Evolutionary conservation across 2,888 invertebrate genomes (phyloP), one percentile per base, ranked within the genome.

Genomic region (Spodoptera exigua): DNA sequence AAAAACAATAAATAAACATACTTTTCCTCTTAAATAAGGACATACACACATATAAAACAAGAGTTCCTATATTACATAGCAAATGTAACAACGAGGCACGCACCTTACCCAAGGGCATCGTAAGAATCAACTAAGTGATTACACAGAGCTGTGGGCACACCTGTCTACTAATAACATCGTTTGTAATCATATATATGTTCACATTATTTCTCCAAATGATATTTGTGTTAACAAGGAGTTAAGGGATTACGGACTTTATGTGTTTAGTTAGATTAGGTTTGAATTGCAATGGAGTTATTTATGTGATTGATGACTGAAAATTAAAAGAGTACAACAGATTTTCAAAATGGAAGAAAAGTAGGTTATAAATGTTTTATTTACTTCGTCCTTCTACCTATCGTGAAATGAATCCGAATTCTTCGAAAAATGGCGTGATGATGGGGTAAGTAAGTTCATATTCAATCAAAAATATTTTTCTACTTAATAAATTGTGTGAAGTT

Each of bases 61-160:
- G 43, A 17, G 11, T 49, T 13, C 44, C 49, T 32, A 27, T 27
- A 27, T 2, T 3, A 18, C 18, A 3, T 27, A 27, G 9, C 27
- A 27, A 27, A 27, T 27, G 27, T 58, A 40, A 49, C 34, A 11
- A 1, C 3, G 18, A 36, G 13, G 16, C 11, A 45, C 49, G 51
- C 17, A 45, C 45, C 34, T 18, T n/a, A 46, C 72, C 72, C 66
- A 36, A 58, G 71, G 66, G 46, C 43, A 16, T 64, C 48, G 44
- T 63, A 63, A 59, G 53, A 54, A 65, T 54, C 46, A 65, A 64
- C 59, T 41, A 37, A 51, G 46, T 49, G 35, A 67, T 70, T 70
- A 63, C 44, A 63, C 39, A 56, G 55, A 55, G 37, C 55, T 55
- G 48, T 46, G 34, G 49, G 35, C 45, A 68, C 53, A 68, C 65